Evolutionary conservation across 2,888 invertebrate genomes (phyloP), one percentile per base, ranked within the genome.

Genomic region (Epirrhoe tristata): DNA sequence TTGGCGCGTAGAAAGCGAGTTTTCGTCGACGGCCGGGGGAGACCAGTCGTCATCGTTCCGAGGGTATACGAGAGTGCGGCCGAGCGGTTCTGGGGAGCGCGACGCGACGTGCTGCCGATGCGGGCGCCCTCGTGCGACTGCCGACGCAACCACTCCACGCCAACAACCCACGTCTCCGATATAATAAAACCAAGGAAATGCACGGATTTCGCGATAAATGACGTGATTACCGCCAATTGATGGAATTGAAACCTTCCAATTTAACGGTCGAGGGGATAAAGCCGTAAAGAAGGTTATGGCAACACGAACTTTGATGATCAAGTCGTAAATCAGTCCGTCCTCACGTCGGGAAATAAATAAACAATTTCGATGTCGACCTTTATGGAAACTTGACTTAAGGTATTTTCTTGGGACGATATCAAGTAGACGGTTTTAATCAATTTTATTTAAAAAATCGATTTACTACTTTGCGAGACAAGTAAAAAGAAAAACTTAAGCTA

Each of bases 101-200:
- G 69, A 77, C 82, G 81, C 84, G 78, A 82, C 90, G 90, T 91
- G 84, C 84, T 77, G 63, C 79, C 85, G 67, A 78, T 75, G 74
- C 84, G 89, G 80, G 80, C 89, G 91, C 90, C 90, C 88, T 90
- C 86, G 83, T 84, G 79, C 86, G 82, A 90, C 89, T 89, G 87
- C 82, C 82, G 81, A 63, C 70, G 56, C 68, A 69, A 70, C 70
- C 67, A 67, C 72, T 63, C 74, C 71, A 70, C 72, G 65, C 70
- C 70, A 68, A 64, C 50, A 64, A 68, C 69, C 71, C 65, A 71
- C 66, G 56, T 72, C 67, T 75, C 74, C 61, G 70, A 78, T 79
- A 76, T 80, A 79, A 82, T 80, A 81, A 77, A 81, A 79, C 73
- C 77, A 77, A 84, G 85, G 84, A 86, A 86, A 86, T 83, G 80